phyloP scores from a whole-genome alignment of 2,113 vertebrate genomes.

The Amblyornis subalaris region DNA sequence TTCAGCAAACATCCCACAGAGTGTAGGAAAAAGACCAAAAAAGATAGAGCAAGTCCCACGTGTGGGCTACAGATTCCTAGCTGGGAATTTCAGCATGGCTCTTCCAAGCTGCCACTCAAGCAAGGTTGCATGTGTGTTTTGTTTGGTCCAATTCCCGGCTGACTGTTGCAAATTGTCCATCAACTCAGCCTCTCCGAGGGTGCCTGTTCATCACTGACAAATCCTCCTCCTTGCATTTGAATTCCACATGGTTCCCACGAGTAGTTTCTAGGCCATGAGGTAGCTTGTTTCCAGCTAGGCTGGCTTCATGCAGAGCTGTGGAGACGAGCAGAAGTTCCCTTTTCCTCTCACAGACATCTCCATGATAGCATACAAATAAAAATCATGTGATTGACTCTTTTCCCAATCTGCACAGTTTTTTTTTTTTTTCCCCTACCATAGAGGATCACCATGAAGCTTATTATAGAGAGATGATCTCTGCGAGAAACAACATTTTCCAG shows the following conservation, averaged over 20 bases:
- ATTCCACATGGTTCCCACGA: background rate
- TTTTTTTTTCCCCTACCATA: background rate
- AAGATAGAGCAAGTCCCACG: background rate
- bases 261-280: background rate
- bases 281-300: background rate
- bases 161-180: background rate
- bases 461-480: conserved; percentile 47
- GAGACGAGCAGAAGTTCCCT: conserved; percentile 22
- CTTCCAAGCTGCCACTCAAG: background rate
- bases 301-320: background rate
- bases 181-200: background rate
- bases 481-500: conserved; percentile 49
- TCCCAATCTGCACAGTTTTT: background rate
- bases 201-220: background rate
- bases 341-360: conserved; percentile 31
- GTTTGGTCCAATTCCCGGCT: background rate
- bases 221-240: background rate
- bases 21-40: background rate
- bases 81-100: background rate
- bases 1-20: background rate
- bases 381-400: conserved; percentile 20
- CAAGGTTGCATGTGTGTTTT: background rate
- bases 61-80: background rate
- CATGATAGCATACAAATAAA: background rate
- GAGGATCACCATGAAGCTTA: conserved; percentile 32